Evolutionary conservation across 2,113 vertebrate species (phyloP).

Genomic region (Verasper variegatus): DNA sequence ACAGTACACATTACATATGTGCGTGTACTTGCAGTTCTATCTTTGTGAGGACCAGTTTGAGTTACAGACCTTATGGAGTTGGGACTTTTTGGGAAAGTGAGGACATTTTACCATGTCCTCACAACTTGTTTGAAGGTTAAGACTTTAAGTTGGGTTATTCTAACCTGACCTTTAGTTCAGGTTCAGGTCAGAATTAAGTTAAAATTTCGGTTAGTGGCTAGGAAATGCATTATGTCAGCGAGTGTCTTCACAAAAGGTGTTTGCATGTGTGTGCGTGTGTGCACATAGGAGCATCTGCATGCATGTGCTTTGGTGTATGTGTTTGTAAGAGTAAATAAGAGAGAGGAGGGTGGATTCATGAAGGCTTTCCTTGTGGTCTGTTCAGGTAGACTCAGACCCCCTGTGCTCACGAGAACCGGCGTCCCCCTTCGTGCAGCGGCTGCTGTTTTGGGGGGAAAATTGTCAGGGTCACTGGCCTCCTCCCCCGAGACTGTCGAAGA

Average conservation of each 20-base stretch:
- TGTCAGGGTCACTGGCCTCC: conserved; percentile 69
- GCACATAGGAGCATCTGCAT: conserved; percentile 1
- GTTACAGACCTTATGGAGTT: background rate
- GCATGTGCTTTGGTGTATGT: conserved; percentile 27
- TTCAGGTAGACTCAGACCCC: conserved; percentile 67
- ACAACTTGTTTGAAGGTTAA: too few relatives aligned
- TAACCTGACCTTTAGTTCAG: background rate
- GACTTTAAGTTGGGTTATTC: background rate
- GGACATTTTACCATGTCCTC: background rate
- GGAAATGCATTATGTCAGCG: background rate
- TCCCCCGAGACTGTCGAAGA: conserved; percentile 73
- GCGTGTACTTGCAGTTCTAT: conserved; percentile 1
- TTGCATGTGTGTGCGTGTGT: background rate
- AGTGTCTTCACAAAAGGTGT: background rate
- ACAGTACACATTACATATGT: conserved; percentile 4
- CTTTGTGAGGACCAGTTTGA: background rate
- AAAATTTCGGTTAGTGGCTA: background rate
- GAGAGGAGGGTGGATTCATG: conserved; percentile 44
- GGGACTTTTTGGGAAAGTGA: background rate
- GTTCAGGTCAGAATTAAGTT: background rate
- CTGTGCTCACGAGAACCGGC: conserved; percentile 54
- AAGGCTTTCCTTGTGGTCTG: conserved; percentile 78
- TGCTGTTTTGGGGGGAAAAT: conserved; percentile 47
- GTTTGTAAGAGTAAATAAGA: conserved; percentile 64
- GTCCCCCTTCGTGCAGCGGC: conserved; percentile 54